Evolutionary conservation across 2,888 invertebrate species (phyloP), one percentile per base, ranked within the genome.

Genomic region (Hymenopus coronatus): DNA sequence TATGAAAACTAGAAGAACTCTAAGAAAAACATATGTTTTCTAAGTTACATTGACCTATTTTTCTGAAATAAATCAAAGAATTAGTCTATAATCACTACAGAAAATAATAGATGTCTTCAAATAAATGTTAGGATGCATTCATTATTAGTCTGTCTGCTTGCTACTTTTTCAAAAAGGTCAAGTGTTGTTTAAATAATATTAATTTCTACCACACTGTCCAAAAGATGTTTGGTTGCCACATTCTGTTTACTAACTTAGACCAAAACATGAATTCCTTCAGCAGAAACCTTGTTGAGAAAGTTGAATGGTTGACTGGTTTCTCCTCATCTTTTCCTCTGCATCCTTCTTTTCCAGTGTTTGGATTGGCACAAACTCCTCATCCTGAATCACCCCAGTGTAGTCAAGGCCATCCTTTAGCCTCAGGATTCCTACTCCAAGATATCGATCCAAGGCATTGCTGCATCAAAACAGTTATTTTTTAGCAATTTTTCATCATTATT

Each of bases 381-480:
- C 93, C 88, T 92, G 93, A 28, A 94, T 92, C 20, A 93, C 91
- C 46, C 93, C 92, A 9, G 94, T 93, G 91, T 93, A 94, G 91
- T 95, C 94, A 30, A 95, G 93, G 2, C 95, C 95, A 91, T 94
- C 94, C 82, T 93, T 93, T 33, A 95, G 92, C 46, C 95, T 92
- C 27, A 95, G 92, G 82, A 96, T 94, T 33, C 94, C 94, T 15
- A 96, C 93, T 15, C 95, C 94, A 92, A 94, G 93, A 91, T 94
- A 93, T 91, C 94, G 93, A 91, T 95, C 95, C 91, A 95, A 94
- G 1, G 95, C 94, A 92, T 95, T 95, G 92, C 95, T 95, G 92
- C 70, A 91, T 87, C 25, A 85, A 84, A 27, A 33, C 28, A 28
- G 20, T 33, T 6, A 33, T 20, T 9, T 30, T 14, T 4, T 83